Conservation (phyloP, 1,140 invertebrate species). For the Atta cephalotes region DNA sequence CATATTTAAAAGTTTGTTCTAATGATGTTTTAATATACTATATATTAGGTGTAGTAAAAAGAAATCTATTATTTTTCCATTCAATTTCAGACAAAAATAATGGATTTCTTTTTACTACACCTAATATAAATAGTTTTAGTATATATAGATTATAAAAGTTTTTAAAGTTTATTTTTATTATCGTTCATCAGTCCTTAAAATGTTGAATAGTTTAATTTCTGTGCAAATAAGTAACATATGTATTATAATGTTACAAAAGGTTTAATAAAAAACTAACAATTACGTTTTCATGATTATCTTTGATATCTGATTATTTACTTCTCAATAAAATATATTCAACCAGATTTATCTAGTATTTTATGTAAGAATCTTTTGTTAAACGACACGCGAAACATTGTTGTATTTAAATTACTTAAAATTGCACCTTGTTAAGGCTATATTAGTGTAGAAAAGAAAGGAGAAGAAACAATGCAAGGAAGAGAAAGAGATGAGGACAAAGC, state of each 20-base stretch:
- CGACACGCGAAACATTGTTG: neutral
- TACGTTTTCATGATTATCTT: neutral
- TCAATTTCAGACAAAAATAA: too few species aligned
- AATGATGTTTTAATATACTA: neutral
- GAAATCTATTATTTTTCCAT: too few species aligned
- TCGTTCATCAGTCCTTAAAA: neutral
- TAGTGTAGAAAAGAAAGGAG: conserved; percentile 54
- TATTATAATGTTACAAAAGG: neutral
- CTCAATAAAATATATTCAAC: neutral
- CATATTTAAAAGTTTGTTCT: neutral
- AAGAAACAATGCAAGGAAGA: neutral
- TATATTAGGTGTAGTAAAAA: too few species aligned
- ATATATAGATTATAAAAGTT: neutral
- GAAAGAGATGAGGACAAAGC: conserved; percentile 28
- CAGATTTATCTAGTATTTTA: neutral
- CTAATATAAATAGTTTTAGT: neutral
- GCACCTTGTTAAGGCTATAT: conserved; percentile 65
- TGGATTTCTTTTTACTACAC: too few species aligned
- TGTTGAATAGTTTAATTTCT: neutral
- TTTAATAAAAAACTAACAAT: neutral
- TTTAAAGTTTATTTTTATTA: neutral
- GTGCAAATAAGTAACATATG: neutral
- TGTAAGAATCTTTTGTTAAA: neutral
- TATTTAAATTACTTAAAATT: neutral
- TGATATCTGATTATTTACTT: neutral